Evolutionary conservation across 2,113 vertebrate genomes (phyloP), one percentile per base, ranked within the genome.

Genomic region (Sorex araneus): DNA sequence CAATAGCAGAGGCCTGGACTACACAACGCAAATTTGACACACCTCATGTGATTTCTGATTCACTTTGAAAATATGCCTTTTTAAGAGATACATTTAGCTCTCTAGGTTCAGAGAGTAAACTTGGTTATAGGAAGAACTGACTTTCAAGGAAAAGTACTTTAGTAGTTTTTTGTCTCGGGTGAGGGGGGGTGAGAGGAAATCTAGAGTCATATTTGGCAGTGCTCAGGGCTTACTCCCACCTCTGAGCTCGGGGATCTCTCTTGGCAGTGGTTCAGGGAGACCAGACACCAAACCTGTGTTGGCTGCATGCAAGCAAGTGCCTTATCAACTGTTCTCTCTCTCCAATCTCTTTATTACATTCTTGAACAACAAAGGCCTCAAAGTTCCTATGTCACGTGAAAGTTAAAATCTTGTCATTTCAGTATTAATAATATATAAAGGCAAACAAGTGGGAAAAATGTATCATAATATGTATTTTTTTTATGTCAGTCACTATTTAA

Each of bases 111-210:
- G 57, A 83, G 92, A 84, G 47, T 40, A 81, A 84, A 89, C 30
- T 83, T 54, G 34, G 1, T 47, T 90, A 87, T 9, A 94, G 28
- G 28, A 1, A 89, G 71, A 15, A 90, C 6, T 60, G 70, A 90
- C 25, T 78, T 82, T 91, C 75, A 93, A 87, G 73, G 57, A 85
- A 88, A 80, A 67, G 76, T 94, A 84, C 18, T 23, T 6, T 60
- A 60, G 21, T 60, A 21, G 9, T 15, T 60, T 60, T 60, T 23
- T 23, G 18, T 60, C 23, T 23, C 4, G 54, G 18, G 54, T 16
- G 23, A 5, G 57, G 57, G 57, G 18, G 57, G 15, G 54, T n/a
- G n/a, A n/a, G n/a, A n/a, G n/a, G n/a, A n/a, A n/a, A n/a, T 57
- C 19, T 57, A 19, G 54, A 16, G 54, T 18, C 15, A 60, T 16